Evolutionary conservation across 2,113 vertebrate species (phyloP).

Genomic region (Erinaceus europaeus): DNA sequence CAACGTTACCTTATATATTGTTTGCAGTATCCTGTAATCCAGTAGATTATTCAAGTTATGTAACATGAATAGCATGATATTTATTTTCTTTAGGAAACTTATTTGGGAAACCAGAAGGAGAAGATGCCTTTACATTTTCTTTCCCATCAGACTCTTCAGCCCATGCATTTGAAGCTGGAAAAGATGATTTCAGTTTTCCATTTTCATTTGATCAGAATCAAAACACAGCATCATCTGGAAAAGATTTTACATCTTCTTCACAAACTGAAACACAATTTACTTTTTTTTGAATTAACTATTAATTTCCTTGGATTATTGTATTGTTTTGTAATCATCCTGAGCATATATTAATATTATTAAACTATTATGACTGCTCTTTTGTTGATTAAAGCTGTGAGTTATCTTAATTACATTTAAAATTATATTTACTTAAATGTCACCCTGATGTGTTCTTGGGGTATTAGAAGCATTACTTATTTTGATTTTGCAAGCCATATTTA

Average conservation of each 20-base stretch:
- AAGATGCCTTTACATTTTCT: constrained; percentile 82
- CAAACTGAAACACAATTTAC: constrained; percentile 80
- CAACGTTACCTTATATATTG: constrained; percentile 2
- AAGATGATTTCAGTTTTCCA: constrained; percentile 83
- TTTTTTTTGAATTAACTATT: constrained; percentile 79
- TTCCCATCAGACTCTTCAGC: constrained; percentile 77
- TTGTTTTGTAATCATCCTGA: constrained; percentile 65
- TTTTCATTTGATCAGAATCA: constrained; percentile 85
- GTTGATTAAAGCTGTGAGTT: constrained; percentile 57
- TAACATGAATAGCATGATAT: constrained; percentile 39
- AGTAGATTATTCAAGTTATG: constrained; percentile 23
- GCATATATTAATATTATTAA: constrained; percentile 55
- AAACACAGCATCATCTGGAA: constrained; percentile 75
- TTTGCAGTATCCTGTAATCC: constrained; percentile 10
- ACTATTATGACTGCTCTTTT: constrained; percentile 62
- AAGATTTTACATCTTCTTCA: constrained; percentile 79
- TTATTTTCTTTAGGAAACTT: constrained; percentile 79
- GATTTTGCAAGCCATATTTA: not conserved
- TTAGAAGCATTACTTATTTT: constrained; percentile 43
- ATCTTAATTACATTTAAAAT: constrained; percentile 56
- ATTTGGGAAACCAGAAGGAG: constrained; percentile 82
- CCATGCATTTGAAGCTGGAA: constrained; percentile 81
- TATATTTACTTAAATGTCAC: constrained; percentile 43
- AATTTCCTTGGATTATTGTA: constrained; percentile 69
- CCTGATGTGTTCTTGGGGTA: constrained; percentile 26